Conservation (phyloP, 2,888 invertebrate species). For the Microplitis manilae region DNA sequence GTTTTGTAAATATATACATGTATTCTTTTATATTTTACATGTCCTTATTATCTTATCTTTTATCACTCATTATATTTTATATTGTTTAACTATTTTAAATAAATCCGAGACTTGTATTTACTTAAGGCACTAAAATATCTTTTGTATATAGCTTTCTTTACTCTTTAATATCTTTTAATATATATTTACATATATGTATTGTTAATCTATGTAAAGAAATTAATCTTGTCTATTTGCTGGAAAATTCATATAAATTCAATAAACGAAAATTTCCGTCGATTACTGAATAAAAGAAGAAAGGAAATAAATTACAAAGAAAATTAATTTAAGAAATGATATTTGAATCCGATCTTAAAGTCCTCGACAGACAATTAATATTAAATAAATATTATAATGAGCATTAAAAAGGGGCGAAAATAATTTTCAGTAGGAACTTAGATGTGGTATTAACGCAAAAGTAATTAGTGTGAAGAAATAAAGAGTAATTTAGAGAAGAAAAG, state of each 20-base stretch:
- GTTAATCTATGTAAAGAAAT: conserved; percentile 31
- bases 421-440: conserved; percentile 1
- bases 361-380: background rate
- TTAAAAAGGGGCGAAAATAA: background rate
- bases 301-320: background rate
- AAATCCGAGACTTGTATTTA: conserved; percentile 12
- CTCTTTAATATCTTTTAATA: conserved; percentile 10
- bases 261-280: conserved; percentile 8
- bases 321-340: background rate
- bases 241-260: conserved; percentile 6
- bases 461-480: conserved; percentile 38
- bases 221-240: conserved; percentile 32
- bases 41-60: conserved; percentile 46
- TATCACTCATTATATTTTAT: conserved; percentile 11
- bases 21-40: conserved; percentile 9
- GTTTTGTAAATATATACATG: conserved; percentile 49
- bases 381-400: background rate
- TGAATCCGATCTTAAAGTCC: background rate
- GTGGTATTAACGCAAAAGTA: conserved; percentile 27
- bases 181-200: conserved; percentile 14
- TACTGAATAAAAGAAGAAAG: background rate
- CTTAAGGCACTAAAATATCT: conserved; percentile 31
- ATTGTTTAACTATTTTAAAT: conserved; percentile 29
- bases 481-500: conserved; percentile 46
- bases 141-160: conserved; percentile 27